Conservation (phyloP, 2,888 invertebrate species). For the Caenorhabditis sp. region DNA sequence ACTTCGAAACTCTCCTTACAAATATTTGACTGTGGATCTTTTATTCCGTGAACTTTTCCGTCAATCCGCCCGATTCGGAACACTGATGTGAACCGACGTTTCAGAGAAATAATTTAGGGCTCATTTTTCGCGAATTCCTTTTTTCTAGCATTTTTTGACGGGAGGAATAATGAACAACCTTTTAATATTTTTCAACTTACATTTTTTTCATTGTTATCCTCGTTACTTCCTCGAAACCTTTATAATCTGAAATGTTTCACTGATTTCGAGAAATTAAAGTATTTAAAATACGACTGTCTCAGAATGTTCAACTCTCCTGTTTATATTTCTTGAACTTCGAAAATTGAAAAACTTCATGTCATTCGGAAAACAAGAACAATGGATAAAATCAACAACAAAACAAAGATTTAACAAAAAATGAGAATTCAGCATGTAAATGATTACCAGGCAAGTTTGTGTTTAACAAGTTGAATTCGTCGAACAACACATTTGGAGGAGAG, state of each 20-base stretch:
- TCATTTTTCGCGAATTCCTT: no score
- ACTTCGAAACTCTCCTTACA: no score
- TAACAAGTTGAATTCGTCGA: constrained; percentile 10
- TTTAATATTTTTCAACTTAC: no score
- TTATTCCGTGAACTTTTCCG: no score
- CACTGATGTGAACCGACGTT: no score
- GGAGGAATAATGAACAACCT: no score
- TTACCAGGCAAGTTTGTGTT: constrained; percentile 28
- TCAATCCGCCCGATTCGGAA: no score
- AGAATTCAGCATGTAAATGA: background rate
- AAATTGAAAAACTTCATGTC: background rate
- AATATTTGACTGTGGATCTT: no score
- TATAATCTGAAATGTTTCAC: background rate
- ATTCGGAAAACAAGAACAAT: constrained; percentile 12
- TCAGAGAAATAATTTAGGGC: no score
- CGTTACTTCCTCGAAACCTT: background rate
- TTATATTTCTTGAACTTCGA: background rate
- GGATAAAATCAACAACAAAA: constrained; percentile 3
- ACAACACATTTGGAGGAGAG: constrained; percentile 14
- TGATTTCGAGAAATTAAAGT: background rate
- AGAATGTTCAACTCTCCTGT: background rate
- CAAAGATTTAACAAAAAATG: constrained; percentile 3
- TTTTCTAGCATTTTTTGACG: no score
- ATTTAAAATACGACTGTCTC: background rate
- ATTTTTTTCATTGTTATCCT: background rate